These are phyloP conservation scores for Drosophila ficusphila DNA, from an alignment of 1,140 invertebrate species.

Conservation along the genomic window DNA sequence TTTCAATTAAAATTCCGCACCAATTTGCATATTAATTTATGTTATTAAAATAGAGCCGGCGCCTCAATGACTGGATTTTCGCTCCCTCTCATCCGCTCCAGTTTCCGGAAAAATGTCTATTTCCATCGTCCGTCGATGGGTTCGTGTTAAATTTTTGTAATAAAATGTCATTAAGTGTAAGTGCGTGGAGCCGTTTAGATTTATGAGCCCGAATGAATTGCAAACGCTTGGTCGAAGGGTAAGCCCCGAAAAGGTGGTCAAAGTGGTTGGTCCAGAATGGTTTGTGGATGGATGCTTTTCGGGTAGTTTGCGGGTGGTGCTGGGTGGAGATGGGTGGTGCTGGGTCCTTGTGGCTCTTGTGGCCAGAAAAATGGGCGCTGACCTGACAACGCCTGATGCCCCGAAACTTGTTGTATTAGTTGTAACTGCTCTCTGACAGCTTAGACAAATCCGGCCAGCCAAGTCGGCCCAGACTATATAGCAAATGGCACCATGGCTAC, in stretches of 20 bases:
- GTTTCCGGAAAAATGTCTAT: neutral
- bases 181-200: slow-evolving; percentile 56
- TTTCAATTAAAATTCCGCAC: slow-evolving; percentile 53
- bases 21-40: slow-evolving; percentile 76
- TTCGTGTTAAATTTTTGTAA: slow-evolving; percentile 55
- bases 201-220: slow-evolving; percentile 57
- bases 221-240: neutral
- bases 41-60: slow-evolving; percentile 44
- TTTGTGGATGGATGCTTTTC: no score
- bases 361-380: slow-evolving; percentile 24
- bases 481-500: slow-evolving; percentile 4
- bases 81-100: neutral
- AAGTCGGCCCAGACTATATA: no score
- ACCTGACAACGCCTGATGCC: slow-evolving; percentile 21
- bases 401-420: slow-evolving; percentile 70
- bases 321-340: neutral
- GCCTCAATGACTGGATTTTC: slow-evolving; percentile 2
- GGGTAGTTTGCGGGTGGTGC: slow-evolving; percentile 3
- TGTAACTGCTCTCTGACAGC: slow-evolving; percentile 41
- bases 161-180: slow-evolving; percentile 75
- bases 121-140: slow-evolving; percentile 9
- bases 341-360: slow-evolving; percentile 36
- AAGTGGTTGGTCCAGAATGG: neutral
- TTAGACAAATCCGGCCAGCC: slow-evolving; percentile 39
- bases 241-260: neutral